phyloP scores from a whole-genome alignment of 2,113 vertebrate genomes.

The Miniopterus natalensis region DNA sequence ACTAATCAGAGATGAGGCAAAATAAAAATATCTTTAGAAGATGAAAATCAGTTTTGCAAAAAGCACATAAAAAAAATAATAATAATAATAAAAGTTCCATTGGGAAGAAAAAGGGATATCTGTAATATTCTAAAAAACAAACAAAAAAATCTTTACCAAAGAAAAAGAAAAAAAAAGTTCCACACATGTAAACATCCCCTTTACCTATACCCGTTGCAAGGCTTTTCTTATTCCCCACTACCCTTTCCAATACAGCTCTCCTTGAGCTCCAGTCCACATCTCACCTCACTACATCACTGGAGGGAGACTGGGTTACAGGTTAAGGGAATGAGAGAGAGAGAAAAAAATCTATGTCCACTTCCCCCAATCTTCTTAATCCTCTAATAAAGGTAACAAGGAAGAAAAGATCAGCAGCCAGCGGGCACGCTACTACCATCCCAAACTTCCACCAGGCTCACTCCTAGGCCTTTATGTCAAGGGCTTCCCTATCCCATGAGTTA shows the following conservation, averaged over 20 bases:
- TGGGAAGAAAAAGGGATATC: too few species aligned
- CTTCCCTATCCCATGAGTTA: conserved; percentile 6
- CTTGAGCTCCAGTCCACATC: background rate
- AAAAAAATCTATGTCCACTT: background rate
- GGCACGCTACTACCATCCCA: background rate
- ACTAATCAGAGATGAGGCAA: conserved; percentile 13
- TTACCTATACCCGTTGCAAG: background rate
- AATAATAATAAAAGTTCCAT: background rate
- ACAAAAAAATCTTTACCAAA: too few species aligned
- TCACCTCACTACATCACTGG: background rate
- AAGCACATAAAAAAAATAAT: conserved; percentile 17
- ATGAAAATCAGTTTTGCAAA: conserved; percentile 46
- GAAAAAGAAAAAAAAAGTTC: background rate
- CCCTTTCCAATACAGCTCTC: background rate
- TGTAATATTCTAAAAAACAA: too few species aligned
- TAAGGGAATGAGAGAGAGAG: background rate
- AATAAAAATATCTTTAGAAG: conserved; percentile 55
- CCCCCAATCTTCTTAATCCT: background rate
- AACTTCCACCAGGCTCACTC: background rate
- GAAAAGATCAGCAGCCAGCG: background rate
- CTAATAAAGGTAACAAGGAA: background rate
- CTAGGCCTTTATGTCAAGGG: background rate
- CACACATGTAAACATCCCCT: background rate
- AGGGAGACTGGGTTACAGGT: background rate
- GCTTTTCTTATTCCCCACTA: background rate